A percentile compares a stretch with the other conserved stretches of the same genome.
These are phyloP conservation scores for Caenorhabditis japonica DNA, from an alignment of 2,888 invertebrate species.

Conservation along the genomic window DNA sequence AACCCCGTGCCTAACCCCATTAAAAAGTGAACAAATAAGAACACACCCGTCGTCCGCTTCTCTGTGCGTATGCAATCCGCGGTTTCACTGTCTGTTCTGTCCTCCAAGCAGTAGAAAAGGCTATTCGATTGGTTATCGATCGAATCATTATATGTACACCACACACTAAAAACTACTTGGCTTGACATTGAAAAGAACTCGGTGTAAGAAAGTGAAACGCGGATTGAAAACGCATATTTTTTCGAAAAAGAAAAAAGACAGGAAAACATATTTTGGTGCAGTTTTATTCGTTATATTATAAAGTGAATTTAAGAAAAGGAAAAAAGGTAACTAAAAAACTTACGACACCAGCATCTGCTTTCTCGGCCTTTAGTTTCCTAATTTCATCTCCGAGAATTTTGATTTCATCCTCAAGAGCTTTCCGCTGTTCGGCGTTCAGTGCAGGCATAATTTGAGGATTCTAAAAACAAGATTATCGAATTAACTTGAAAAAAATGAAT, in stretches of 20 bases:
- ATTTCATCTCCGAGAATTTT: conserved; percentile 59
- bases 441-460: conserved; percentile 19
- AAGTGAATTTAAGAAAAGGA: not conserved
- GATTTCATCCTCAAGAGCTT: conserved; percentile 53
- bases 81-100: conserved; percentile 44
- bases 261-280: too few relatives aligned
- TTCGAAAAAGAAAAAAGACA: conserved; percentile 1
- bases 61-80: conserved; percentile 67
- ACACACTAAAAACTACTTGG: not conserved
- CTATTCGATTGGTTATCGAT: conserved; percentile 4
- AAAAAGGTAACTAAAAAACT: conserved; percentile 22
- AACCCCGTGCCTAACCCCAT: too few relatives aligned
- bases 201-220: not conserved
- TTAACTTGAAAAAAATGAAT: too few relatives aligned
- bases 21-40: too few relatives aligned
- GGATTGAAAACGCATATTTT: not conserved
- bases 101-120: conserved; percentile 32
- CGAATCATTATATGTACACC: conserved; percentile 19
- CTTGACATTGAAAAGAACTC: not conserved
- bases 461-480: too few relatives aligned
- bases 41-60: conserved; percentile 70
- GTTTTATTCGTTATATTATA: not conserved
- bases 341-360: conserved; percentile 56
- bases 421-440: conserved; percentile 37
- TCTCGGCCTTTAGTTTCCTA: conserved; percentile 51